phyloP scores from a whole-genome alignment of 2,888 invertebrate species.

The Plagodis dolabraria region DNA sequence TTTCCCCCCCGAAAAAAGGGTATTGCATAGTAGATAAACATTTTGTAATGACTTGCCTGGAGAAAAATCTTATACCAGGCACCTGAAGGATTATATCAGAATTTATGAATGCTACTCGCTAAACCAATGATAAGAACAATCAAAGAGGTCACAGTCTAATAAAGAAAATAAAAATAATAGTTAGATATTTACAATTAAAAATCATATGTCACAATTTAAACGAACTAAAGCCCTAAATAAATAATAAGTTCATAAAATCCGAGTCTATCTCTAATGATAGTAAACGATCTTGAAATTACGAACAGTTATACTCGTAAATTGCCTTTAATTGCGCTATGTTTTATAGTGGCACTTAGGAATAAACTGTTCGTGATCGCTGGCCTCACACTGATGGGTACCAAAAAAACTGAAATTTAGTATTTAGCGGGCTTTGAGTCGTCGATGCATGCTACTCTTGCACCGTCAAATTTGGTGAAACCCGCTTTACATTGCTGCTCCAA shows the following conservation, averaged over 20 bases:
- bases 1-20: no score
- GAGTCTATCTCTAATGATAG: conserved; percentile 53
- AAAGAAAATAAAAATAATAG: no score
- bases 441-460: conserved; percentile 59
- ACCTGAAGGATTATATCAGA: no score
- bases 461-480: conserved; percentile 48
- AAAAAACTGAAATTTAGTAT: conserved; percentile 66
- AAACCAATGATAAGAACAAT: no score
- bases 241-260: conserved; percentile 56
- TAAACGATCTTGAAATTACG: conserved; percentile 56
- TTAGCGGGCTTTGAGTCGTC: conserved; percentile 53
- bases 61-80: no score
- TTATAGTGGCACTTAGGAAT: conserved; percentile 41
- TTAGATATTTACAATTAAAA: no score
- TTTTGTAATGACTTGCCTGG: no score
- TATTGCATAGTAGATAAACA: no score
- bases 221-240: conserved; percentile 50
- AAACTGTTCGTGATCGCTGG: conserved; percentile 58
- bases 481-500: conserved; percentile 57
- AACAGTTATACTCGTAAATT: conserved; percentile 53
- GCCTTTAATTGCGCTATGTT: conserved; percentile 53
- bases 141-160: no score
- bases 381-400: conserved; percentile 61
- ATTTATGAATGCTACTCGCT: no score
- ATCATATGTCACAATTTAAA: conserved; percentile 24